Percentiles rank a stretch among this genome's conserved stretches.
phyloP scores from a whole-genome alignment of 1,140 invertebrate species.

The Dreissena polymorpha region DNA sequence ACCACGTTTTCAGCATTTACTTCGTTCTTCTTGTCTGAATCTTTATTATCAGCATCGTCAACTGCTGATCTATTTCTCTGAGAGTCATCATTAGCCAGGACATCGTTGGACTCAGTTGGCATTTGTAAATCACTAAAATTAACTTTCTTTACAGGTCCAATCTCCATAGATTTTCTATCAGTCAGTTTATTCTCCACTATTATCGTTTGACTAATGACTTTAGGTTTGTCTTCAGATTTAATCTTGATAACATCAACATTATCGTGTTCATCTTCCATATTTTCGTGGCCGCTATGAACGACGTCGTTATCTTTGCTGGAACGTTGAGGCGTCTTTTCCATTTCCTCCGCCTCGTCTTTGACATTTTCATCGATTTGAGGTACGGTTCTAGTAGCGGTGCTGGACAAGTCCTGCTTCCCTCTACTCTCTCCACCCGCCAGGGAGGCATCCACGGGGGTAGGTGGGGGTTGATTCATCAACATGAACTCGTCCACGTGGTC shows the following conservation, averaged over 20 bases:
- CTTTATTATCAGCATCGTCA: background rate
- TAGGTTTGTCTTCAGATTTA: background rate
- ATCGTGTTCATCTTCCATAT: background rate
- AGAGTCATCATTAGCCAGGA: background rate
- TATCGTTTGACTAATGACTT: slow-evolving; percentile 25
- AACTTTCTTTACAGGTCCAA: slow-evolving; percentile 32
- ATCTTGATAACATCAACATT: background rate
- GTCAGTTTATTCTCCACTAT: slow-evolving; percentile 28
- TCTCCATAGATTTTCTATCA: slow-evolving; percentile 40
- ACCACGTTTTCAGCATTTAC: slow-evolving; percentile 33
- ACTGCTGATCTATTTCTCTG: background rate
- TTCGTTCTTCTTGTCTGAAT: background rate
- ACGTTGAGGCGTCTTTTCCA: background rate
- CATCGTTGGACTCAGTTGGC: background rate
- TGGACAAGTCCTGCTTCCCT: background rate
- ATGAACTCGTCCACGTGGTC: slow-evolving; percentile 47
- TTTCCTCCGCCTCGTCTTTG: slow-evolving; percentile 13
- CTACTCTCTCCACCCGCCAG: slow-evolving; percentile 16
- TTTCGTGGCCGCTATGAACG: background rate
- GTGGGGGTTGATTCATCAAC: slow-evolving; percentile 46
- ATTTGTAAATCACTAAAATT: slow-evolving; percentile 34
- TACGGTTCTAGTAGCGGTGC: background rate
- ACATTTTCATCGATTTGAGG: slow-evolving; percentile 35
- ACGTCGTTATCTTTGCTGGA: too few relatives aligned
- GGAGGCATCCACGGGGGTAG: slow-evolving; percentile 40